phyloP scores from a whole-genome alignment of 2,797 vertebrate genomes.

The Crenuchus spilurus region DNA sequence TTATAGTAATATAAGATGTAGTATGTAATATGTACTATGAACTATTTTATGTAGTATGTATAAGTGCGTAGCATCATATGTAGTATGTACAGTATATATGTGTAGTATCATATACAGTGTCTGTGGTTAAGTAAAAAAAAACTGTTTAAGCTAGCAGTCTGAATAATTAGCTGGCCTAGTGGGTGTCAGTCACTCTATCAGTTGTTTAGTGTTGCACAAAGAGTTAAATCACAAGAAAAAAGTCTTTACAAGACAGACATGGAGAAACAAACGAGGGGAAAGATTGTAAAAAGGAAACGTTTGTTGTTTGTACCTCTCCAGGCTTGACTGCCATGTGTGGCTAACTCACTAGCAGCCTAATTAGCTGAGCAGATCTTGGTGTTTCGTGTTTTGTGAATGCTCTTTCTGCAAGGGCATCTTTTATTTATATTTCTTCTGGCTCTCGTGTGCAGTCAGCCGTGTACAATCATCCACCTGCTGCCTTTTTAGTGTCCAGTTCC shows the following conservation, averaged over 20 bases:
- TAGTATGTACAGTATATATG: too few species aligned
- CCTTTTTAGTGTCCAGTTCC: conserved; percentile 54
- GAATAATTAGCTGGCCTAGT: conserved; percentile 1
- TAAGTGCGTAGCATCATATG: too few species aligned
- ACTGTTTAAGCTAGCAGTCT: too few species aligned
- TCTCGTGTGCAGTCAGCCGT: conserved; percentile 70
- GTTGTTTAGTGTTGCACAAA: conserved; percentile 40
- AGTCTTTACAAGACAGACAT: conserved; percentile 60
- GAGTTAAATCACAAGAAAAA: conserved; percentile 49
- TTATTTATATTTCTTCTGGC: conserved; percentile 43
- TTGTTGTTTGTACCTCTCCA: conserved; percentile 53
- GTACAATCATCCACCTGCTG: conserved; percentile 80
- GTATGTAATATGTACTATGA: too few species aligned
- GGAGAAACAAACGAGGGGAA: conserved; percentile 25
- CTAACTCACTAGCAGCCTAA: not conserved
- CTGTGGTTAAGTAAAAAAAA: too few species aligned
- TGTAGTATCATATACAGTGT: too few species aligned
- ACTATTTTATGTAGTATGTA: too few species aligned
- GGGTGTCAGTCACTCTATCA: conserved; percentile 11
- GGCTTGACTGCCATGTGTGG: conserved; percentile 35
- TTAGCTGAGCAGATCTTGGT: conserved; percentile 59
- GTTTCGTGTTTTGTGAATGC: conserved; percentile 68
- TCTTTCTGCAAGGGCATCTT: conserved; percentile 67
- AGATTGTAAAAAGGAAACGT: conserved; percentile 62
- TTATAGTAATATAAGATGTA: too few species aligned